Evolutionary conservation across 2,888 invertebrate species (phyloP).

Genomic region (Diloba caeruleocephala): DNA sequence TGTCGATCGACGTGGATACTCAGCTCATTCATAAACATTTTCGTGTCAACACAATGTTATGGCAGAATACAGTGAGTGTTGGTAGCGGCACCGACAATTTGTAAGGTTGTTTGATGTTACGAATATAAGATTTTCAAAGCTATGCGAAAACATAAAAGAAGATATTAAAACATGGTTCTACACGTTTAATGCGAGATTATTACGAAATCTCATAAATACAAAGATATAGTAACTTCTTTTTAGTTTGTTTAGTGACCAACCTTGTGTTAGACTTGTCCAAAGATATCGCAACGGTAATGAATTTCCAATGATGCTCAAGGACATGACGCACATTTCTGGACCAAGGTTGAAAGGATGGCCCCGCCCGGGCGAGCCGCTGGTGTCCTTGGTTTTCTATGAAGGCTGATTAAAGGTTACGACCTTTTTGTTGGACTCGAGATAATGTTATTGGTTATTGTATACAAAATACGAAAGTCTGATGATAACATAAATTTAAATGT

Average conservation of each 20-base stretch:
- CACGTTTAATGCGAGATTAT: not conserved
- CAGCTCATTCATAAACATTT: slow-evolving; percentile 49
- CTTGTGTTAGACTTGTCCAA: too few species aligned
- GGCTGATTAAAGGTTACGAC: slow-evolving; percentile 31
- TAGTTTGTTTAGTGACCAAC: too few species aligned
- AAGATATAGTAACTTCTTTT: too few species aligned
- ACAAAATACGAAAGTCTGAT: not conserved
- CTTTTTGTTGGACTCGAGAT: slow-evolving; percentile 34
- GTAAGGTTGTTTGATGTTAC: not conserved
- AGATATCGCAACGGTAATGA: slow-evolving; percentile 25
- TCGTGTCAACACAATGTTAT: slow-evolving; percentile 38
- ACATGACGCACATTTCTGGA: slow-evolving; percentile 63
- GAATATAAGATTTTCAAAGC: slow-evolving; percentile 2
- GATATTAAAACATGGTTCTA: too few species aligned
- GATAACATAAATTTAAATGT: slow-evolving; percentile 5
- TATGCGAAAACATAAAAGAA: not conserved
- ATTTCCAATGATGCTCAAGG: slow-evolving; percentile 58
- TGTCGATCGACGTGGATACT: slow-evolving; percentile 26
- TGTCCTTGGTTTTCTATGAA: slow-evolving; percentile 72
- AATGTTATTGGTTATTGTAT: not conserved
- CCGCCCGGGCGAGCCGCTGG: slow-evolving; percentile 63
- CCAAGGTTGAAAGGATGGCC: slow-evolving; percentile 72
- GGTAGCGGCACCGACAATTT: not conserved
- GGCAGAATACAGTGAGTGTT: slow-evolving; percentile 10
- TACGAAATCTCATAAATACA: slow-evolving; percentile 10